Percentiles rank a stretch among this genome's conserved stretches.
phyloP scores from a whole-genome alignment of 2,797 vertebrate species.

The Galagoides demidoff region DNA sequence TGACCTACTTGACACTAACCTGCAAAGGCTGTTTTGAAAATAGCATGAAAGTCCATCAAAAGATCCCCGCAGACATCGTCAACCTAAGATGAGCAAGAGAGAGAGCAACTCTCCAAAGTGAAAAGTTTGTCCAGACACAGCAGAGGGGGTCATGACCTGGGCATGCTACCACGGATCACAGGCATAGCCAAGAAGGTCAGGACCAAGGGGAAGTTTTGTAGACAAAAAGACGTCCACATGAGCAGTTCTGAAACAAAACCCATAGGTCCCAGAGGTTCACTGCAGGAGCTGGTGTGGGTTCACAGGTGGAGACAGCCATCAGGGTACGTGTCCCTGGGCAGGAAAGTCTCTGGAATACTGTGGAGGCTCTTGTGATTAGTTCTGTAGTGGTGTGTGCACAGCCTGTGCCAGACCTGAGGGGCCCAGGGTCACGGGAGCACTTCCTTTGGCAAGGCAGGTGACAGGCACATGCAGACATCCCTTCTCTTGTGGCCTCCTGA shows the following conservation, averaged over 20 bases:
- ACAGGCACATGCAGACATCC: neutral
- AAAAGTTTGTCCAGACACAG: neutral
- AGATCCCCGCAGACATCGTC: neutral
- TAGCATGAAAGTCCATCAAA: neutral
- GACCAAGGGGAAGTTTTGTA: neutral
- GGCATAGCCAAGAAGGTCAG: neutral
- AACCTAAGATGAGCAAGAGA: neutral
- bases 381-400: neutral
- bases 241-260: neutral
- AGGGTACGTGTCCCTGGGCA: neutral
- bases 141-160: no score
- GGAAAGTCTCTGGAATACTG: neutral
- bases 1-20: neutral
- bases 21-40: neutral
- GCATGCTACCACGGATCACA: neutral
- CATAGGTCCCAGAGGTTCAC: neutral
- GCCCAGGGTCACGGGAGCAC: rapidly evolving
- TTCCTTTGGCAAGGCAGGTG: neutral
- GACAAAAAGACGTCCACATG: neutral
- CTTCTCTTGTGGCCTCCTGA: neutral
- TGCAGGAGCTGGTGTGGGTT: neutral
- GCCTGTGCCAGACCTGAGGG: neutral
- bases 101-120: neutral
- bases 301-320: neutral
- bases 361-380: neutral